Evolutionary conservation across 2,797 vertebrate genomes (phyloP), one percentile per base, ranked within the genome.

Genomic region (Peromyscus attwateri): DNA sequence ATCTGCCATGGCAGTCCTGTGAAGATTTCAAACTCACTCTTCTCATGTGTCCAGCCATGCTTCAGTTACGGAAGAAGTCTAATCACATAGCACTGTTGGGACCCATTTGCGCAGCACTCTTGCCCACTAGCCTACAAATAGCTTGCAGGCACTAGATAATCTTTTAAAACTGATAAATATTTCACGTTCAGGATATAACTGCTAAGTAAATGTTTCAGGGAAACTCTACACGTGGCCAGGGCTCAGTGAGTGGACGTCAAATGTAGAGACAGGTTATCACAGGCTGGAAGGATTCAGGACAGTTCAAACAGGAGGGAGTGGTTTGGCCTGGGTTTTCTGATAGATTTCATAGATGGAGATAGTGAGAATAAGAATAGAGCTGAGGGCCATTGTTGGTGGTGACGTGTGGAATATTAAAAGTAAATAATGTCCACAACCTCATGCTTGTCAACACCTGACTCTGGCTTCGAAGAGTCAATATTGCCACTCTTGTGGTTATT

Each of bases 121-220:
- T 0, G 0, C 43, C 17, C 34, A 71, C n/a, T 49, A 76, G 27
- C n/a, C 12, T 27, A 29, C 73, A 57, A 94, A 31, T 31, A 64
- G 55, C n/a, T 52, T 13, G 60, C 49, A 77, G 62, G 6, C 23
- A 79, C 23, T 66, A 37, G 52, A 17, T 13, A 29, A 10, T 19
- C 64, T n/a, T 52, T 94, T 92, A 75, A 76, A 55, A 71, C n/a
- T 52, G 64, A 34, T 31, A 91, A 16, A 27, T 82, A 29, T 95
- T 87, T 64, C 16, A 91, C 46, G 23, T 87, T 93, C 21, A 75
- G 82, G 79, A 27, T 34, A 60, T 21, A 80, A 12, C 21, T 84
- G 57, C 21, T 92, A 60, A 84, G 62, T 62, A 55, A 79, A 87
- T 25, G 27, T 73, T 76, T 68, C 14, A 29, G 82, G 73, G n/a